Base-by-base conservation (phyloP, 2,113 vertebrate species). In the Phaethornis superciliosus region DNA sequence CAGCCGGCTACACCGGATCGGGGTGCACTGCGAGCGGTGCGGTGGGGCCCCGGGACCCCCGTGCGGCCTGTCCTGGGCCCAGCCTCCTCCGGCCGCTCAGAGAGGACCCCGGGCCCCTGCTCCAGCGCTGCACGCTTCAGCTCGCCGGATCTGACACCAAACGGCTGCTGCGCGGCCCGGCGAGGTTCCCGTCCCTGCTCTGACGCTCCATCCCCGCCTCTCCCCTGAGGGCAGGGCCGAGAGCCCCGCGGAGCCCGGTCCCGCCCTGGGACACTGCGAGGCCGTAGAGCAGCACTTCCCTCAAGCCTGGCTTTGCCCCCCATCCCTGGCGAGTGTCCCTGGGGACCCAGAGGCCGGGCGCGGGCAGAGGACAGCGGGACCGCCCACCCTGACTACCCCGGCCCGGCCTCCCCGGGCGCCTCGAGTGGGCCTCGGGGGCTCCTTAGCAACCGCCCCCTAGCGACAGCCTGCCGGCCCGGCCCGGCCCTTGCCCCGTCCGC, bases 391-490 rank as follows among this genome's bases (percentile, higher is more conserved):
- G 9, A 2, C 26, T 1, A 26, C n/a, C 67, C 6, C 16, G 3
- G 32, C 10, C 10, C 18, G 7, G n/a, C 13, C n/a, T 10, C 37
- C 28, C 30, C 15, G 13, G 20, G 21, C 21, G 15, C 55, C 77
- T 12, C 15, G 15, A 32, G 21, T 2, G 40, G 65, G 72, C 74
- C 54, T 2, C 40, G 40, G 37, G 32, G 44, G 44, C 89, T 12
- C 74, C 77, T 6, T 76, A 70, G 90, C 90, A 64, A 78, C 85
- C 69, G 64, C 91, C 88, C 88, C 77, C 88, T 91, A 86, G 69
- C 78, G 85, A 63, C 83, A 2, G n/a, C 46, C 63, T 35, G 19
- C 49, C 44, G 4, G 24, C 13, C 67, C 17, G 20, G n/a, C n/a
- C n/a, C n/a, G n/a, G 60, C 49, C 40, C 12, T 71, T 72, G 37